These are phyloP conservation scores for Acyrthosiphon pisum DNA, from an alignment of 1,140 invertebrate species.

Conservation along the genomic window DNA sequence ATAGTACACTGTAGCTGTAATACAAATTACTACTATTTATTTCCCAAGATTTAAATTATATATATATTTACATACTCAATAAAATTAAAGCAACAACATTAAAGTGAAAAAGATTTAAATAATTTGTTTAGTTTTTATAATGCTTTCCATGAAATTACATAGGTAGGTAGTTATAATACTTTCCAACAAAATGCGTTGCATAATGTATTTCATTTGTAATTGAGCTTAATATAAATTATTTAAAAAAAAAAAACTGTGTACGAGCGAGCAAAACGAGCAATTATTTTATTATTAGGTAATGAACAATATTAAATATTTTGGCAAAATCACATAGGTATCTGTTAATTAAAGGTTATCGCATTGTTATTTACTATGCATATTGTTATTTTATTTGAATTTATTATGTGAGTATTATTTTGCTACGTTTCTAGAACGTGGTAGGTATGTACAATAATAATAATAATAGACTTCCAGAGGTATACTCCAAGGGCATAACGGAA, in stretches of 20 bases:
- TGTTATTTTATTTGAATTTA: conserved; percentile 25
- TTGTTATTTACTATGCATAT: neutral
- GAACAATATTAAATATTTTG: neutral
- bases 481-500: conserved; percentile 54
- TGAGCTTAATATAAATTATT: neutral
- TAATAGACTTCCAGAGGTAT: conserved; percentile 27
- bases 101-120: neutral
- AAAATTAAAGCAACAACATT: conserved; percentile 4
- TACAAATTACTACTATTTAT: neutral
- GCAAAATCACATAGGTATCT: neutral
- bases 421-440: conserved; percentile 17
- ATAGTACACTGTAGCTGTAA: neutral
- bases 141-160: neutral
- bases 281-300: neutral
- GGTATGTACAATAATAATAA: conserved; percentile 18
- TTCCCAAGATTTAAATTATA: neutral
- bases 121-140: neutral
- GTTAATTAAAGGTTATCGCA: neutral
- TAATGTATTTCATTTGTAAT: neutral
- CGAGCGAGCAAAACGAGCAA: neutral
- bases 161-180: neutral
- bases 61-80: neutral
- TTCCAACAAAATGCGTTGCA: neutral
- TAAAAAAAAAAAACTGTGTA: too few relatives aligned
- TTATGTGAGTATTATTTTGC: neutral